Percentiles rank a stretch among this genome's conserved stretches.
Conservation (phyloP, 2,888 invertebrate genomes). For the Caenorhabditis becei region DNA sequence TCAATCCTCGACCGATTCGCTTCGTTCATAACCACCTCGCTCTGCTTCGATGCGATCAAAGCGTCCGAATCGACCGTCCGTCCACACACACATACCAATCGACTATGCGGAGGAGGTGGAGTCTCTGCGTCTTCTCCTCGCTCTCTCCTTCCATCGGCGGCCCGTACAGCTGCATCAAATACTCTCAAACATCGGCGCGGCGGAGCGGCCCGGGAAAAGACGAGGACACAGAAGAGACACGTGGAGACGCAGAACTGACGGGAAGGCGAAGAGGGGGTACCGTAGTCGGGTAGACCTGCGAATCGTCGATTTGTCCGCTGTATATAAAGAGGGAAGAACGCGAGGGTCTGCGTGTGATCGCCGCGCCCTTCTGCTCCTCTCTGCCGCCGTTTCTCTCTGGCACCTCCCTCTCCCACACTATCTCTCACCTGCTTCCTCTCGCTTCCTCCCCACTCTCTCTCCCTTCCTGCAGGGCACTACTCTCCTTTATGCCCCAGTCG, state of each 20-base stretch:
- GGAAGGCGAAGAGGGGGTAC: slow-evolving; percentile 34
- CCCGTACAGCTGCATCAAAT: slow-evolving; percentile 52
- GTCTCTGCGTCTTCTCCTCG: slow-evolving; percentile 26
- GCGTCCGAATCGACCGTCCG: slow-evolving; percentile 31
- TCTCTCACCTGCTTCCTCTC: slow-evolving; percentile 1
- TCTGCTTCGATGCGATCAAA: slow-evolving; percentile 3
- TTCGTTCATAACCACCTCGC: background rate
- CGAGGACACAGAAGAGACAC: slow-evolving; percentile 6
- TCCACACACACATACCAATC: slow-evolving; percentile 31
- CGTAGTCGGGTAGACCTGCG: slow-evolving; percentile 60
- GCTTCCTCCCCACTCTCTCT: slow-evolving; percentile 11
- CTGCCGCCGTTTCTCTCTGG: slow-evolving; percentile 14
- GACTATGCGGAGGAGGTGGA: slow-evolving; percentile 52
- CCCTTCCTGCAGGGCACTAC: slow-evolving; percentile 4
- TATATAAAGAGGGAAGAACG: slow-evolving; percentile 60
- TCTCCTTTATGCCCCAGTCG: background rate
- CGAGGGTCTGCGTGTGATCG: slow-evolving; percentile 42
- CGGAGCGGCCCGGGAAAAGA: slow-evolving; percentile 16
- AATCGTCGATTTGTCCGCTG: slow-evolving; percentile 64
- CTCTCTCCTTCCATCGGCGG: slow-evolving; percentile 19
- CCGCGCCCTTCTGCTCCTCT: slow-evolving; percentile 43
- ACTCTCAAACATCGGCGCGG: slow-evolving; percentile 48
- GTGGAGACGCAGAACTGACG: slow-evolving; percentile 43
- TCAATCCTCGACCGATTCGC: slow-evolving; percentile 18
- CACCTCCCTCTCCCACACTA: background rate